Percentiles rank a stretch among this genome's conserved stretches.
These are phyloP conservation scores for Eucidaris tribuloides DNA, from an alignment of 35 echinoderm and acorn worm genomes.

Conservation along the genomic window DNA sequence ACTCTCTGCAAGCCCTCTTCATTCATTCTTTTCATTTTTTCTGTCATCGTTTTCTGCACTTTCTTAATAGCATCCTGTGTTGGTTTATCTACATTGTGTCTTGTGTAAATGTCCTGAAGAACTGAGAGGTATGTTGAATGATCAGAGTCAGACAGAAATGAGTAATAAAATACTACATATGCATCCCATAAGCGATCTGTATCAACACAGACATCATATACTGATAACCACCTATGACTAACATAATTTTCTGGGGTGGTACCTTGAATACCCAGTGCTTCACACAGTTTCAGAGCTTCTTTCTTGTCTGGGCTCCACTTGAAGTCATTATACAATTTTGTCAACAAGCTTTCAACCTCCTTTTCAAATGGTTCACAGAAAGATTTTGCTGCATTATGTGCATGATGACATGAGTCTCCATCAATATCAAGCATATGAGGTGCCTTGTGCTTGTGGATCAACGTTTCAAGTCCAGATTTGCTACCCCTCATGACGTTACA, in stretches of 20 bases:
- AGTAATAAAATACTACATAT: slow-evolving; percentile 36
- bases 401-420: slow-evolving; percentile 74
- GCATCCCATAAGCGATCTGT: slow-evolving; percentile 37
- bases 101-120: slow-evolving; percentile 41
- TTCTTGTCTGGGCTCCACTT: slow-evolving; percentile 25
- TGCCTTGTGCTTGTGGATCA: background rate
- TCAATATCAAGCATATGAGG: slow-evolving; percentile 68
- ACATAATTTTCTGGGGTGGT: slow-evolving; percentile 22
- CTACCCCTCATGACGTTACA: slow-evolving; percentile 57
- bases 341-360: background rate
- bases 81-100: slow-evolving; percentile 4
- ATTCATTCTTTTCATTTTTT: too few species aligned
- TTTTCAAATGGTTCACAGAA: slow-evolving; percentile 33
- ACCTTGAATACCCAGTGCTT: slow-evolving; percentile 29
- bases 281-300: slow-evolving; percentile 24
- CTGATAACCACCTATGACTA: slow-evolving; percentile 45
- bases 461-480: slow-evolving; percentile 55
- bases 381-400: slow-evolving; percentile 57
- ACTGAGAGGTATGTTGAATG: slow-evolving; percentile 3
- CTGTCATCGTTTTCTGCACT: slow-evolving; percentile 35
- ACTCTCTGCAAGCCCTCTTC: too few species aligned
- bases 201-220: slow-evolving; percentile 50
- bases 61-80: slow-evolving; percentile 14
- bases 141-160: slow-evolving; percentile 37
- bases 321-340: slow-evolving; percentile 26